phyloP scores from a whole-genome alignment of 1,140 invertebrate species.

The Tetragnatha versicolor region DNA sequence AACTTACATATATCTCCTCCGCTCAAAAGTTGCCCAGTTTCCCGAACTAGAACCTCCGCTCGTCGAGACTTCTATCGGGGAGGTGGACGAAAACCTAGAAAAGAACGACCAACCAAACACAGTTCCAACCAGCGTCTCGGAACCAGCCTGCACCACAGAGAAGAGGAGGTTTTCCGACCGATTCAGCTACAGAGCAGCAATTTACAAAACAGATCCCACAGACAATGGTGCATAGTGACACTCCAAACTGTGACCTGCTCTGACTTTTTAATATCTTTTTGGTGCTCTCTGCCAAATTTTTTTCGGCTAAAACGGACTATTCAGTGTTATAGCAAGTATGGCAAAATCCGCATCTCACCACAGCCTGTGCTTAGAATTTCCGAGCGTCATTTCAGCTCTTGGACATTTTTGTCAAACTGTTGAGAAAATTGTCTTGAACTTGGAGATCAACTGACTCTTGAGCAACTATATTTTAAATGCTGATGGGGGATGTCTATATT shows the following conservation, averaged over 20 bases:
- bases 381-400: too few relatives aligned
- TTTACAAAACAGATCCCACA: slow-evolving; percentile 56
- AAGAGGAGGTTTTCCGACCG: slow-evolving; percentile 72
- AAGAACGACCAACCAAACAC: slow-evolving; percentile 36
- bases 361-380: too few relatives aligned
- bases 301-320: slow-evolving; percentile 28
- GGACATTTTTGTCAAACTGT: not conserved
- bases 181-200: slow-evolving; percentile 76
- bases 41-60: slow-evolving; percentile 72
- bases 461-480: too few relatives aligned
- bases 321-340: too few relatives aligned
- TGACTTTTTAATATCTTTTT: not conserved
- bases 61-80: slow-evolving; percentile 77
- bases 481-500: too few relatives aligned
- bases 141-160: not conserved
- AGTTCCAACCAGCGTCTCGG: slow-evolving; percentile 58
- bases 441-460: too few relatives aligned
- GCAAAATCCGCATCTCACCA: too few relatives aligned
- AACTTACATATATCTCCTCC: slow-evolving; percentile 82
- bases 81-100: slow-evolving; percentile 74
- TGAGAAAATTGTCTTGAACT: not conserved
- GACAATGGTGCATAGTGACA: slow-evolving; percentile 35
- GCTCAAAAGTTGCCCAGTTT: slow-evolving; percentile 74
- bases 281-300: slow-evolving; percentile 39
- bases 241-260: not conserved